Base-by-base conservation (phyloP, 2,113 vertebrate genomes). In the Gavia stellata region DNA sequence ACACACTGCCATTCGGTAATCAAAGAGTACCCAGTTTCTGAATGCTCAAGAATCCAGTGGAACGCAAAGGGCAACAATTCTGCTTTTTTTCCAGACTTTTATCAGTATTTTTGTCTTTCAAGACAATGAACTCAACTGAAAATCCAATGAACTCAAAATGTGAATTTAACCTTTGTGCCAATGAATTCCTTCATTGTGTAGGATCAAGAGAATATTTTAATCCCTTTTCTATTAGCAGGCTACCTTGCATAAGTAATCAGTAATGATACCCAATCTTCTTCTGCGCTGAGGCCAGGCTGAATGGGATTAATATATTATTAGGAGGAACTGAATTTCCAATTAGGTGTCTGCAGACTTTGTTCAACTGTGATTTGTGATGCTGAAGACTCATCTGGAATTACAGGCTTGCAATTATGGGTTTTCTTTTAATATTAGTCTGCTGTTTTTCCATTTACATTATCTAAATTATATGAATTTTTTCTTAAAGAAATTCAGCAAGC, bases 381-480 rank as follows among this genome's bases (percentile, higher is more conserved):
- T 70, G 70, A 53, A 91, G 50, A 89, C 44, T 93, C 86, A 92
- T 66, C 73, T 95, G 81, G 91, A 97, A 94, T 95, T 52, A 82
- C 12, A 86, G 81, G 47, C 36, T 65, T 92, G 29, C 86, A 95
- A 86, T 92, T 77, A 92, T 25, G 14, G 14, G 40, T 12, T 26
- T 23, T 68, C 50, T 62, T 71, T 49, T 34, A 20, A n/a, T 42
- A 89, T 47, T 59, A 88, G 40, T 73, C 55, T 28, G 31, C 17
- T 83, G 13, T 34, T 94, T 79, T 83, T 13, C 45, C 9, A 17
- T 77, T 91, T 72, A 63, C 31, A 38, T 92, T 92, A 59, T 36
- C 29, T 67, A 72, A 80, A 62, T 82, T 12, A 72, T 17, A 92
- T 45, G 24, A 6, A 2, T 36, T 67, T 88, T 87, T 81, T 36